These are phyloP conservation scores for Trochalopteron elliotii DNA, from an alignment of 2,113 vertebrate genomes.

Conservation along the genomic window DNA sequence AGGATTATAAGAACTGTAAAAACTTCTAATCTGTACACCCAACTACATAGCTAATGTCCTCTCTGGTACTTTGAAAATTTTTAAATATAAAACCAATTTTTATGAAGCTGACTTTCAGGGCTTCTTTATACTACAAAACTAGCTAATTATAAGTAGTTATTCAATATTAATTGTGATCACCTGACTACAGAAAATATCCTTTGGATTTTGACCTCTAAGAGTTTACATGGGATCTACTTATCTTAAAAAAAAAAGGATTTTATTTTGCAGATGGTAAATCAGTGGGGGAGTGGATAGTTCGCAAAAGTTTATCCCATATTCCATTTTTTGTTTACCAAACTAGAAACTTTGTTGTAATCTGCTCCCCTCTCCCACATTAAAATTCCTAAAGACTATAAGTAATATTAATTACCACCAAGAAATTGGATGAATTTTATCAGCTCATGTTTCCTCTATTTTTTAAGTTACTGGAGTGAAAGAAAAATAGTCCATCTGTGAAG, in stretches of 20 bases:
- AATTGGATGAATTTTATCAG: neutral
- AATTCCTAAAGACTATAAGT: neutral
- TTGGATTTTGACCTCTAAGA: neutral
- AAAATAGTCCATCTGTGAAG: neutral
- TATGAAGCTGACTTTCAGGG: neutral
- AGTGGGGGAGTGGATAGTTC: neutral
- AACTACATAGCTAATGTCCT: neutral
- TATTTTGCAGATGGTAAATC: neutral
- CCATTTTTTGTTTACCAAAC: neutral
- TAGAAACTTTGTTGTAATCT: neutral
- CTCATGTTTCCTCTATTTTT: neutral
- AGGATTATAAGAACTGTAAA: neutral
- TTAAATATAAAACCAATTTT: neutral
- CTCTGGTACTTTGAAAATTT: neutral
- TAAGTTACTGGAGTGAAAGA: neutral
- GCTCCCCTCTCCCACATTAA: neutral
- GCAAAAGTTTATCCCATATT: neutral
- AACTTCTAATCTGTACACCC: neutral
- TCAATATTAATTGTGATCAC: neutral
- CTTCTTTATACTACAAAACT: neutral
- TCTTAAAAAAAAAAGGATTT: neutral
- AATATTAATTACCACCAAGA: neutral
- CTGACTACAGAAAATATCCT: neutral
- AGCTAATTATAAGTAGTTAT: neutral
- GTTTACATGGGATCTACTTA: neutral